Base-by-base conservation (phyloP, 2,888 invertebrate species). In the Agelastica alni region DNA sequence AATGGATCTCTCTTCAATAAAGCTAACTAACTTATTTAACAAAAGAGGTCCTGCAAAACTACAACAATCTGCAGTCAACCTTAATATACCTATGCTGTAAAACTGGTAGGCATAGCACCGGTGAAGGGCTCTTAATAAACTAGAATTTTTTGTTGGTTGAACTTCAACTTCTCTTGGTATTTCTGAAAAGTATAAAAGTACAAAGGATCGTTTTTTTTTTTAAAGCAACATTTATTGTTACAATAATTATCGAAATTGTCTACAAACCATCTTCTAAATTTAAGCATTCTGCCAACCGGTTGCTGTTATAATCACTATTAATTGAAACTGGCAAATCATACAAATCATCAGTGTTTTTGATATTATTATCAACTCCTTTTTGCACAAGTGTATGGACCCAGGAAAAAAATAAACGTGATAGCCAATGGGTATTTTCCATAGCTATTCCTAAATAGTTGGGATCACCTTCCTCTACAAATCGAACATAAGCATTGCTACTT, bases 1-100 rank as follows among this genome's bases (percentile, higher is more conserved):
- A 64, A 88, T 86, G 18, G 80, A 79, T 63, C 83, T 83, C 65
- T 87, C 83, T 74, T 93, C 89, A 56, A 93, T 86, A 71, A 87
- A 93, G 16, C 81, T 79, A 1, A 98, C 86, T 18, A 98, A 79
- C 68, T 81, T 84, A 70, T 93, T 93, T 1, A 98, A 80, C 22
- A 98, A 78, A 54, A 98, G 76, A 0, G 98, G 98, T 0, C 93
- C 93, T 13, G 89, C 89, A 78, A 98, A 98, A 1, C 88, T 89
- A 2, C 89, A 81, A 68, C 84, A 82, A 72, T 98, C 97, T 0
- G 91, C 86, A 3, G 89, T 71, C 34, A 98, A 81, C 75, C 93
- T 91, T 7, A 95, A 75, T 51, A 93, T 70, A 22, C 94, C 96
- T 66, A 96, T 85, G 32, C 85, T 82, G 71, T 93, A 93, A 78